Evolutionary conservation across 2,797 vertebrate species (phyloP).

Genomic region (Coracias cyanogaster): DNA sequence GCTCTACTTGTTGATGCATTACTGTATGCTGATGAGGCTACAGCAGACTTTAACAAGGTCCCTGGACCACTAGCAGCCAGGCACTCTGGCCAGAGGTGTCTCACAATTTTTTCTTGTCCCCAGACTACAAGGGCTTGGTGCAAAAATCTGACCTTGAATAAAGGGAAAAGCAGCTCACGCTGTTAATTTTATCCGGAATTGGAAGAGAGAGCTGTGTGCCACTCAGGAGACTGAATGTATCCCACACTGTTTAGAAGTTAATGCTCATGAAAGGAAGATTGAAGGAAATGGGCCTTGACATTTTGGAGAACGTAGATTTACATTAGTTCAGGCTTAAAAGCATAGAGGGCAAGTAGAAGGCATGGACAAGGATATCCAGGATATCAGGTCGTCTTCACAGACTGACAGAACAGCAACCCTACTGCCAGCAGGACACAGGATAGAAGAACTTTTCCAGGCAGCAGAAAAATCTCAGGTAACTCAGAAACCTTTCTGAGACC

Average conservation of each 20-base stretch:
- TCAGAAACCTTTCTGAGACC: neutral
- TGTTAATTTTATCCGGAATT: neutral
- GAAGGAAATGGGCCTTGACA: conserved; percentile 34
- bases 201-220: neutral
- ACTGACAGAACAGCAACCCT: neutral
- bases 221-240: neutral
- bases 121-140: neutral
- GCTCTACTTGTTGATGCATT: neutral
- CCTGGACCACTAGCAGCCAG: neutral
- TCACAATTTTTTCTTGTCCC: neutral
- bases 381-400: neutral
- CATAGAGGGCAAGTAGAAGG: neutral
- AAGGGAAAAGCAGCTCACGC: neutral
- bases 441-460: neutral
- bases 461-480: neutral
- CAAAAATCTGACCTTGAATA: neutral
- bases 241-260: neutral
- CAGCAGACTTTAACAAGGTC: neutral
- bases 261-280: conserved; percentile 27
- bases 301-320: neutral
- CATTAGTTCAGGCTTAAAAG: neutral
- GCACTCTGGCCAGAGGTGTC: neutral
- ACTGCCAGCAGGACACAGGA: neutral
- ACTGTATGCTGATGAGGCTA: rapidly evolving
- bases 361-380: neutral